phyloP scores from a whole-genome alignment of 2,113 vertebrate species.

The Bothrops jararaca region DNA sequence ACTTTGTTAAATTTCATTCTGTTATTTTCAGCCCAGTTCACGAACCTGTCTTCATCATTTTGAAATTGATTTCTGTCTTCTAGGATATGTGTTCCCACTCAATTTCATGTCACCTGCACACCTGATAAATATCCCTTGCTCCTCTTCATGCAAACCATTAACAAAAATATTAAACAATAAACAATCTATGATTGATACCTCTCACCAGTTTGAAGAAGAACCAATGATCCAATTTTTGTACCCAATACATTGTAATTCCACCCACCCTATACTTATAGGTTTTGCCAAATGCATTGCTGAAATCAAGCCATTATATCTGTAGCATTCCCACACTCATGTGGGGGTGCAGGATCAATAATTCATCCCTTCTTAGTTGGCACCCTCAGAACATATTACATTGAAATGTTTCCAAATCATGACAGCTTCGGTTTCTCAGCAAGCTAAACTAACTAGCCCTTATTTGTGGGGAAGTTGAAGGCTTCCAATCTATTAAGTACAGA shows the following conservation, averaged over 20 bases:
- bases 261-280: background rate
- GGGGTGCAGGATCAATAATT: background rate
- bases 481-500: slow-evolving; percentile 42
- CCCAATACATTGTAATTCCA: background rate
- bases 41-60: background rate
- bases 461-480: background rate
- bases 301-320: background rate
- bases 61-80: background rate
- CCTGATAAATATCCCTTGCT: background rate
- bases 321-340: background rate
- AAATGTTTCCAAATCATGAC: background rate
- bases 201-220: background rate
- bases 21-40: background rate
- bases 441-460: slow-evolving; percentile 24
- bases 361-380: too few species aligned
- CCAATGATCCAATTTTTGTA: background rate
- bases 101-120: background rate
- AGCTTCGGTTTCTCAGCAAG: background rate
- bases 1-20: background rate
- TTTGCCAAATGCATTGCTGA: background rate
- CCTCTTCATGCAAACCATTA: background rate
- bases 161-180: background rate
- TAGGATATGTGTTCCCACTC: background rate
- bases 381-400: background rate
- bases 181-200: background rate